Evolutionary conservation across 2,113 vertebrate species (phyloP), one percentile per base, ranked within the genome.

Genomic region (Sinocyclocheilus anshuiensis): DNA sequence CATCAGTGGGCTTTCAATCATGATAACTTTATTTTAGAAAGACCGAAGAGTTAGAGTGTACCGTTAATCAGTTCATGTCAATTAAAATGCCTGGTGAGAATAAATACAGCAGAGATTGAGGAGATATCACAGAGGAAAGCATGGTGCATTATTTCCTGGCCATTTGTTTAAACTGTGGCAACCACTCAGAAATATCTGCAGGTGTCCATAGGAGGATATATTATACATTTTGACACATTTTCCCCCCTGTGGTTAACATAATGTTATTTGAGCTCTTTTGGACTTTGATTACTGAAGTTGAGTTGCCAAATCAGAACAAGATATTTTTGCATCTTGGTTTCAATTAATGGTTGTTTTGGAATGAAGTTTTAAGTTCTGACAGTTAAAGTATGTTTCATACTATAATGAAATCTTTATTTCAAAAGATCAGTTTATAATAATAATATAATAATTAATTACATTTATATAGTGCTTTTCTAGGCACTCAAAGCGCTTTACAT

Each of bases 21-120:
- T 77, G n/a, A 24, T 39, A 2, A 42, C 33, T 83, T 77, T 55
- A 74, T 76, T 65, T 77, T 74, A 22, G 20, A 42, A 78, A 78
- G 50, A 57, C 50, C 53, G 20, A 71, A 29, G 69, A 10, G 22
- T 36, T 61, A 4, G 7, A 26, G 22, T n/a, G 16, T n/a, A 45
- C 24, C 18, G 16, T 33, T 63, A 67, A 85, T 67, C 63, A 78
- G 45, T 12, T 77, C 7, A 69, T 26, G 12, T 78, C 5, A 42
- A 55, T 78, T 78, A 69, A 36, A 39, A 7, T 59, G 16, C 26
- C 22, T 22, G 50, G 59, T 57, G 4, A 83, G 65, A 24, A 69
- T 13, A 39, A 39, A 79, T 4, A 39, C 18, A 13, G 77, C 33
- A 79, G 22, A 45, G 22, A 26, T 4, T 24, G n/a, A 81, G 22